phyloP scores from a whole-genome alignment of 2,888 invertebrate species.

The Patella depressa region DNA sequence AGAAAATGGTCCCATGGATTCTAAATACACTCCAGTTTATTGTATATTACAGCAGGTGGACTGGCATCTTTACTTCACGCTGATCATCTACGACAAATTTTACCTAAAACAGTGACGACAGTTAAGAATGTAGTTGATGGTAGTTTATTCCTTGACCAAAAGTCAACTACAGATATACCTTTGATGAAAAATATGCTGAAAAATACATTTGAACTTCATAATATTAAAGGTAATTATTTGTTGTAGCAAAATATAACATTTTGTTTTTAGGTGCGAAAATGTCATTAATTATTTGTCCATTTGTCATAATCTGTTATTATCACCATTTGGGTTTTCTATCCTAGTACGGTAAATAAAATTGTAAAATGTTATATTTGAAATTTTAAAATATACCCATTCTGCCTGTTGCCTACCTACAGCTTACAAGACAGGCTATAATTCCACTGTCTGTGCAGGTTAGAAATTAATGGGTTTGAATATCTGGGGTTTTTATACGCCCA shows the following conservation, averaged over 20 bases:
- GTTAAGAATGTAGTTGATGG: constrained; percentile 47
- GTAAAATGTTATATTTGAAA: too few species aligned
- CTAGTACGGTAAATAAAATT: too few species aligned
- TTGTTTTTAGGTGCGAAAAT: not conserved
- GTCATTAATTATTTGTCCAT: too few species aligned
- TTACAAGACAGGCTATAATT: too few species aligned
- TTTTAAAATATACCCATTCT: too few species aligned
- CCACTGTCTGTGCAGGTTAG: too few species aligned
- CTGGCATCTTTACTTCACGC: constrained; percentile 47
- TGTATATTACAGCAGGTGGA: constrained; percentile 43
- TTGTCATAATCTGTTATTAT: too few species aligned
- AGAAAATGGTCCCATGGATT: too few species aligned
- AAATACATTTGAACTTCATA: constrained; percentile 40
- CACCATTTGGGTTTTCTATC: too few species aligned
- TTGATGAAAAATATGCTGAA: constrained; percentile 38
- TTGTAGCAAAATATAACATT: not conserved
- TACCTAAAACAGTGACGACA: constrained; percentile 40
- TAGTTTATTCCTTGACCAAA: constrained; percentile 43
- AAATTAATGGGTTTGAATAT: too few species aligned
- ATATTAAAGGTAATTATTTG: constrained; percentile 38
- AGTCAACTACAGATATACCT: constrained; percentile 28
- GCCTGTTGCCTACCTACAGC: too few species aligned
- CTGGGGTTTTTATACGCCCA: too few species aligned
- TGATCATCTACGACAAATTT: constrained; percentile 40
- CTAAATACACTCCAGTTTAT: not conserved